Evolutionary conservation across 2,797 vertebrate genomes (phyloP).

Genomic region (Rhadinocentrus ornatus): DNA sequence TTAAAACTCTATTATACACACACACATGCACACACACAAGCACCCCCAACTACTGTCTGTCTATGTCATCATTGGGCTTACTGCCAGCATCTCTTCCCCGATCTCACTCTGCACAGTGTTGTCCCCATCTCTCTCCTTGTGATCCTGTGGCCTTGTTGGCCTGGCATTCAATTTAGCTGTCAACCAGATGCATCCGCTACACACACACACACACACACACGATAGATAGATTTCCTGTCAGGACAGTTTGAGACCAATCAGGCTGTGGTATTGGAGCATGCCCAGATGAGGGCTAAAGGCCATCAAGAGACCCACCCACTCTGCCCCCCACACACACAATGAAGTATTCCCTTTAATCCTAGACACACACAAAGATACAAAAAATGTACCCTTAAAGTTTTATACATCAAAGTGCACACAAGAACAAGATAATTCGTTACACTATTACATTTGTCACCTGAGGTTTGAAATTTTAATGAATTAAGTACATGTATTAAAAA

Average conservation of each 20-base stretch:
- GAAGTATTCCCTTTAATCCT: conserved; percentile 56
- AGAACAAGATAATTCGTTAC: conserved; percentile 17
- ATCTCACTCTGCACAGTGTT: conserved; percentile 41
- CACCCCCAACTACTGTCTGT: conserved; percentile 60
- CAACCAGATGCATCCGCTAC: conserved; percentile 71
- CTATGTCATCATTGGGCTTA: conserved; percentile 71
- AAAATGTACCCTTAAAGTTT: conserved; percentile 20
- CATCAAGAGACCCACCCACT: conserved; percentile 69
- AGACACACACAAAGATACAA: conserved; percentile 18
- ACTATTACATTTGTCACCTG: conserved; percentile 10
- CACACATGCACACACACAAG: conserved; percentile 43
- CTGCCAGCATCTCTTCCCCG: conserved; percentile 61
- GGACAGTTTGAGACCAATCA: conserved; percentile 81
- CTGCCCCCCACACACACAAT: conserved; percentile 46
- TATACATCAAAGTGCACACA: background rate
- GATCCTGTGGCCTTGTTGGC: conserved; percentile 78
- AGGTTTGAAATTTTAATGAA: conserved; percentile 30
- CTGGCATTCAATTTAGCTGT: conserved; percentile 79
- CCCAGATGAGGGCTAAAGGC: conserved; percentile 78
- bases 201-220: conserved; percentile 41
- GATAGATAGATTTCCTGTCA: conserved; percentile 82
- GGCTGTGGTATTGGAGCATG: conserved; percentile 73
- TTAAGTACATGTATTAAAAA: conserved; percentile 22
- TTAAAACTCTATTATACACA: conserved; percentile 78
- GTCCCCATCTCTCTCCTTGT: conserved; percentile 76